These are phyloP conservation scores for Palythoa caribaeorum DNA, from an alignment of 92 coral and sea anemone species.

Conservation along the genomic window DNA sequence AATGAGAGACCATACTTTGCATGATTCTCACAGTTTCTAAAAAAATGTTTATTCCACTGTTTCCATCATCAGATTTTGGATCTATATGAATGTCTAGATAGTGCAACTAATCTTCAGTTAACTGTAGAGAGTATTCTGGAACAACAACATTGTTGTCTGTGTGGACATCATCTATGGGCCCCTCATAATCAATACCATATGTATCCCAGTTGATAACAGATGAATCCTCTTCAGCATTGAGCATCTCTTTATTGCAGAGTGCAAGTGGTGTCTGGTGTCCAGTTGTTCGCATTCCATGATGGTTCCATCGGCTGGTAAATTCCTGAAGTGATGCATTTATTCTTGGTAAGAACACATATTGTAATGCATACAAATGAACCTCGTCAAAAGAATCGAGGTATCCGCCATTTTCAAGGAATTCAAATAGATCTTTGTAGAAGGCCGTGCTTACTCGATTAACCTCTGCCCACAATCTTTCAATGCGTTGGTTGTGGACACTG, in stretches of 20 bases:
- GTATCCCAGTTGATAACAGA: slow-evolving; percentile 6
- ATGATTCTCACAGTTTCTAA: not conserved
- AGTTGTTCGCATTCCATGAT: slow-evolving; percentile 65
- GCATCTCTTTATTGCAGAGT: slow-evolving; percentile 29
- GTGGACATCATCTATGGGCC: slow-evolving; percentile 10
- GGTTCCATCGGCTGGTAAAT: slow-evolving; percentile 68
- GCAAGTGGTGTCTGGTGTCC: slow-evolving; percentile 65
- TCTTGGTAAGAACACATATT: slow-evolving; percentile 45
- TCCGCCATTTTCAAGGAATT: slow-evolving; percentile 19
- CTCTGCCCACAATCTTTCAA: too few relatives aligned
- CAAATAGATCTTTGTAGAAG: slow-evolving; percentile 52
- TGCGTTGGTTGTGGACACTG: not conserved
- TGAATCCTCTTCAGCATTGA: slow-evolving; percentile 11
- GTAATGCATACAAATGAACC: slow-evolving; percentile 46
- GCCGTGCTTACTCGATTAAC: slow-evolving; percentile 40
- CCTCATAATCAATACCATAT: slow-evolving; percentile 32
- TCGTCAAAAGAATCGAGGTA: slow-evolving; percentile 44
- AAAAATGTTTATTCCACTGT: slow-evolving; percentile 10
- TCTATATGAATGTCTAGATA: slow-evolving; percentile 23
- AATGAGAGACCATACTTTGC: not conserved
- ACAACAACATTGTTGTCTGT: slow-evolving; percentile 27
- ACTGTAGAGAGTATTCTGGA: not conserved
- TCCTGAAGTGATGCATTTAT: slow-evolving; percentile 61
- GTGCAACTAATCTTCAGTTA: slow-evolving; percentile 19
- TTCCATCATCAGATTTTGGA: slow-evolving; percentile 39